A percentile compares a stretch with the other conserved stretches of the same genome.
phyloP scores from a whole-genome alignment of 2,888 invertebrate genomes.

The Drosophila phalerata region DNA sequence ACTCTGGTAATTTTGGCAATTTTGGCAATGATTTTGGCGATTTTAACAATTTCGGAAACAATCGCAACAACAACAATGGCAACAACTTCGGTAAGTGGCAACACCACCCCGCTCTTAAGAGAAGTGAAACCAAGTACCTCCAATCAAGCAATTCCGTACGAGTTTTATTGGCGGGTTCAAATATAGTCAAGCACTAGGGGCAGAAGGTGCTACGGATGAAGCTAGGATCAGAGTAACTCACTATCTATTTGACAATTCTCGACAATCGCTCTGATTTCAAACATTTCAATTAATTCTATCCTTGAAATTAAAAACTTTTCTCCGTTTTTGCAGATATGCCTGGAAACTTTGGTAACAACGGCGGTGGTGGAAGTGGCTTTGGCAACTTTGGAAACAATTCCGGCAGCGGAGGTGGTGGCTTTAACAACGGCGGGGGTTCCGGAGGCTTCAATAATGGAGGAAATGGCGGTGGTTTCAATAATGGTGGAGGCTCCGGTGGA shows the following conservation, averaged over 20 bases:
- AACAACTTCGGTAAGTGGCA: constrained; percentile 63
- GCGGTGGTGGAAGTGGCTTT: constrained; percentile 46
- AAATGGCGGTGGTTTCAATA: constrained; percentile 51
- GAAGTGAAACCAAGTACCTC: constrained; percentile 3
- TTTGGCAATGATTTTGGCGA: constrained; percentile 69
- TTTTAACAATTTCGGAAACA: constrained; percentile 73
- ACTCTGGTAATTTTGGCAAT: constrained; percentile 66
- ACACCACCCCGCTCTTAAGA: constrained; percentile 8
- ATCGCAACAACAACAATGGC: constrained; percentile 63
- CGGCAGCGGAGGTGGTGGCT: constrained; percentile 56
- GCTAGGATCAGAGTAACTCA: constrained; percentile 10
- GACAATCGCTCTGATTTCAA: constrained; percentile 10
- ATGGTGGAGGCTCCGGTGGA: constrained; percentile 53
- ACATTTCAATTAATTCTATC: not conserved
- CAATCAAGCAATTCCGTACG: constrained; percentile 21
- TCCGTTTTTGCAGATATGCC: constrained; percentile 44
- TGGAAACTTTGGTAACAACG: constrained; percentile 60
- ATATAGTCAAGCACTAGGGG: constrained; percentile 7
- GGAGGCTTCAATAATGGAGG: constrained; percentile 52
- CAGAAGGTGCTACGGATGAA: constrained; percentile 9
- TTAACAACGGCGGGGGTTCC: constrained; percentile 55
- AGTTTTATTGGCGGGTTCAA: constrained; percentile 7
- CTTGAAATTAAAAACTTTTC: not conserved
- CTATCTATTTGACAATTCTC: constrained; percentile 6
- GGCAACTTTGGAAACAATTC: constrained; percentile 46